Base-by-base conservation (phyloP, 2,113 vertebrate genomes). In the Candoia aspera region DNA sequence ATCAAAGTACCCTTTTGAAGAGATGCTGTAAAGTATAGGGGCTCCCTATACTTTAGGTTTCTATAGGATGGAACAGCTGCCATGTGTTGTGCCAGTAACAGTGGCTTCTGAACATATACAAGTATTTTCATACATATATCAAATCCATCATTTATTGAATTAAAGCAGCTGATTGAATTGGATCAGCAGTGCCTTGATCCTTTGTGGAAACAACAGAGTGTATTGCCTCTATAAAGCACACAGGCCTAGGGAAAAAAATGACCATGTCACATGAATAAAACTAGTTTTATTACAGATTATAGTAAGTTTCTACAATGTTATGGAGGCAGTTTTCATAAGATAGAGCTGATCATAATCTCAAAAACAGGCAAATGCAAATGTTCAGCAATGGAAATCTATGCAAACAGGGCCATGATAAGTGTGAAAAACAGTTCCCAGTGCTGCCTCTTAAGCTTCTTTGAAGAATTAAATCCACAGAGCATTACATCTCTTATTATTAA, bases 401-500 rank as follows among this genome's bases (percentile, higher is more conserved):
- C 90, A 96, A 94, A 94, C 1, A 15, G 84, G 91, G n/a, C 90
- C 94, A 84, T 90, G 92, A 88, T 95, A 94, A 92, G 91, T 91
- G 91, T 93, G 90, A 92, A 54, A 62, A 94, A 95, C 87, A 94
- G 62, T 96, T 95, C 95, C 96, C 93, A 92, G 93, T 95, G 93
- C 60, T 90, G 90, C 90, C 55, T 93, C 8, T 73, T 93, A 92
- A 94, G 95, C 93, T 73, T 93, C 62, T 95, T 93, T 37, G n/a
- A 91, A 92, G 90, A 95, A 64, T 86, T 95, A 96, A 92, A 95
- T 91, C 91, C 3, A 3, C 62, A 58, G 87, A 94, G 87, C 93
- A 96, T 96, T 95, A 95, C 92, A 95, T 95, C 90, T 92, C n/a
- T 49, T 94, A 88, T 95, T 94, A 96, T 96, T 96, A 96, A 97